Evolutionary conservation across 2,888 invertebrate species (phyloP).

Genomic region (Philereme transversata): DNA sequence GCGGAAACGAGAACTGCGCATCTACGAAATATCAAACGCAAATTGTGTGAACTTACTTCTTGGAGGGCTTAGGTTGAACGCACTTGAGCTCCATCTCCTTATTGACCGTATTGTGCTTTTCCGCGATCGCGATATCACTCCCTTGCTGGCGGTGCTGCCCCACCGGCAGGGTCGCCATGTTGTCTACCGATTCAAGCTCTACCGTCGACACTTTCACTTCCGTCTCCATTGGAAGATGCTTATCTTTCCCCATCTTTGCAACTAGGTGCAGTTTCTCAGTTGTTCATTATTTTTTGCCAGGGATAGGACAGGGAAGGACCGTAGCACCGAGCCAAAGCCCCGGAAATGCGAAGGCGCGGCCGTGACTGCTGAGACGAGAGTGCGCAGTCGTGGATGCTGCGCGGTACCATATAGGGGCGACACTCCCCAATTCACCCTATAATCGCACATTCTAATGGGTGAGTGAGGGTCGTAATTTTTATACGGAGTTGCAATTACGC

Average conservation of each 20-base stretch:
- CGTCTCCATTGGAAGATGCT: conserved; percentile 83
- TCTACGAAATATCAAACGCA: neutral
- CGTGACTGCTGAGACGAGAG: conserved; percentile 67
- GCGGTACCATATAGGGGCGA: conserved; percentile 71
- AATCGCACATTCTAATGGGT: conserved; percentile 42
- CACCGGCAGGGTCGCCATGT: conserved; percentile 95
- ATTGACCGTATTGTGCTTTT: conserved; percentile 92
- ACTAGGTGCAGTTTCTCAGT: conserved; percentile 41
- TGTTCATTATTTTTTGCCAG: conserved; percentile 53
- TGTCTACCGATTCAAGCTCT: conserved; percentile 93
- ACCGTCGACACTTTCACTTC: conserved; percentile 96
- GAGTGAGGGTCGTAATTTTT: conserved; percentile 68
- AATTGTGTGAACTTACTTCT: conserved; percentile 86
- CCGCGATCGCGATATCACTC: conserved; percentile 89
- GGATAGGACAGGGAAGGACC: conserved; percentile 56
- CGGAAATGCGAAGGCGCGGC: conserved; percentile 72
- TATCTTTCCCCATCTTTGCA: conserved; percentile 72
- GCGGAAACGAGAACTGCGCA: neutral
- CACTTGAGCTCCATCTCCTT: conserved; percentile 95
- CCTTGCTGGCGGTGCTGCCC: conserved; percentile 88
- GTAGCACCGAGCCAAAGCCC: conserved; percentile 58
- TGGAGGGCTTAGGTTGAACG: conserved; percentile 92
- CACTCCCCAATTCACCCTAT: conserved; percentile 68
- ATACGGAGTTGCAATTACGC: conserved; percentile 46
- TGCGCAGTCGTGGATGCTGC: conserved; percentile 81